These are phyloP conservation scores for Carapus acus DNA, from an alignment of 2,797 vertebrate species.

Conservation along the genomic window DNA sequence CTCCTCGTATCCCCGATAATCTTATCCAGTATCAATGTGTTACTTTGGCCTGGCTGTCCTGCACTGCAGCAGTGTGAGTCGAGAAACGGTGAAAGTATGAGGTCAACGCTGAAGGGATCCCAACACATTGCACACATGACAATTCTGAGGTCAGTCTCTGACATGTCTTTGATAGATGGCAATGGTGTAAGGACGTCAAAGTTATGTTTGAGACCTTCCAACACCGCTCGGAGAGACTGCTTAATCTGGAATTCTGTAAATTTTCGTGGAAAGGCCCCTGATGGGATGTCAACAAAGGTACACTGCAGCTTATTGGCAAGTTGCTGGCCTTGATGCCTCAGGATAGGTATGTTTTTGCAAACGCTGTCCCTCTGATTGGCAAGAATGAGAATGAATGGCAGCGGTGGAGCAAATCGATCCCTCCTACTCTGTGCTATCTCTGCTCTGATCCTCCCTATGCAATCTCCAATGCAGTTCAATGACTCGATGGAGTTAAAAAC, in stretches of 20 bases:
- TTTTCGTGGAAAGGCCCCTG: slow-evolving; percentile 89
- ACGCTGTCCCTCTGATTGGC: slow-evolving; percentile 92
- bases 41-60: slow-evolving; percentile 92
- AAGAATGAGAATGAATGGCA: slow-evolving; percentile 93
- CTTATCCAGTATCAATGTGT: slow-evolving; percentile 95
- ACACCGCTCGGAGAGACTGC: slow-evolving; percentile 88
- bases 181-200: slow-evolving; percentile 87
- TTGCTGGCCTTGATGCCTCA: slow-evolving; percentile 96
- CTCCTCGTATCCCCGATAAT: slow-evolving; percentile 93
- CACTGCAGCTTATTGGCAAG: slow-evolving; percentile 98
- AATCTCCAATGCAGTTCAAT: slow-evolving; percentile 92
- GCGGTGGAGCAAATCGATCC: slow-evolving; percentile 85
- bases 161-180: slow-evolving; percentile 93
- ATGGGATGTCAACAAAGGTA: slow-evolving; percentile 93
- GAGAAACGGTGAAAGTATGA: slow-evolving; percentile 97
- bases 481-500: slow-evolving; percentile 98
- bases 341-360: slow-evolving; percentile 94
- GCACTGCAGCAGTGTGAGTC: slow-evolving; percentile 96
- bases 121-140: slow-evolving; percentile 99
- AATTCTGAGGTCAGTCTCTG: slow-evolving; percentile 93
- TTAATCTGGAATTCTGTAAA: slow-evolving; percentile 98
- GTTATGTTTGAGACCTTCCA: slow-evolving; percentile 93
- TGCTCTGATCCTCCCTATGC: slow-evolving; percentile 90
- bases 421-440: slow-evolving; percentile 88
- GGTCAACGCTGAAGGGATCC: slow-evolving; percentile 96